Evolutionary conservation across 2,888 invertebrate species (phyloP), one percentile per base, ranked within the genome.

Genomic region (Scaptomyza flava): DNA sequence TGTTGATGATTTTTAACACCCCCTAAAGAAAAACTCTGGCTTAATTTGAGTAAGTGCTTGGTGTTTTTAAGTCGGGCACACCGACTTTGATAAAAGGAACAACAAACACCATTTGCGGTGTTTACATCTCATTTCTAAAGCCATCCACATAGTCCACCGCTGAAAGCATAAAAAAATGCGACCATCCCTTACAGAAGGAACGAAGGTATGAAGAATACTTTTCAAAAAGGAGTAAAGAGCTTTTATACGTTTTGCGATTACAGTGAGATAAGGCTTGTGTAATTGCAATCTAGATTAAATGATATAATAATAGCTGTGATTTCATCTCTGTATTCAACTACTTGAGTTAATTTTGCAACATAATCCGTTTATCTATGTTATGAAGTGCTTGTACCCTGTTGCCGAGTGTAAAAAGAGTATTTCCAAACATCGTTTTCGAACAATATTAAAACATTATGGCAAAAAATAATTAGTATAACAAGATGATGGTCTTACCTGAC

Each of bases 301-400:
- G 62, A 43, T 50, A 64, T 60, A n/a, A 33, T 48, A 60, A 56
- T 56, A 50, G 47, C 43, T 58, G 48, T 51, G 54, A 65, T 53
- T 61, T 46, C 47, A 57, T 60, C 57, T 54, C 12, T n/a, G 11
- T n/a, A 11, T 41, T 46, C n/a, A 33, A 51, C 14, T 31, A 36
- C 68, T 63, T 48, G 43, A 59, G 54, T 47, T 61, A 50, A 67
- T 62, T 71, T 77, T 58, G 56, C 50, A 57, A 72, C 68, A 59
- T 68, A 62, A 64, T 62, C 58, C 74, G 60, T 68, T 74, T 70
- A 77, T 72, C 51, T 30, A 1, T 12, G 34, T 57, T 72, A 74
- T 73, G 69, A 68, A 69, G 73, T 14, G 27, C 6, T 38, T 17
- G 27, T 51, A 38, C 50, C 23, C 51, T 51, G 34, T 20, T 9